A percentile compares a stretch with the other conserved stretches of the same genome.
Evolutionary conservation across 2,888 invertebrate genomes (phyloP).

Genomic region (Agonum fuliginosum): DNA sequence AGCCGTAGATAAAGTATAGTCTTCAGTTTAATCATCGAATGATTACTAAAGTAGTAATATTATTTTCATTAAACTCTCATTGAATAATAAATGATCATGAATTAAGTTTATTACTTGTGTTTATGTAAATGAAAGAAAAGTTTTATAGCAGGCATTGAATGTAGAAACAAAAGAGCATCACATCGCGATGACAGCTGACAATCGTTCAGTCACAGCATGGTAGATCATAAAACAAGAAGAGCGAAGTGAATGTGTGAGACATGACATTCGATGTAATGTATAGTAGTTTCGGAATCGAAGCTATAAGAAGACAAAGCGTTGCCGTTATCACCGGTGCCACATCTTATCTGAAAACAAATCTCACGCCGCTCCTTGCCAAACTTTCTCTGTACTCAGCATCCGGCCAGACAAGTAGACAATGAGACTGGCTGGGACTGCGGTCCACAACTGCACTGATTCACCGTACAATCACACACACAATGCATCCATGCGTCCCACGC

Average conservation of each 20-base stretch:
- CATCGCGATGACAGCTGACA: no score
- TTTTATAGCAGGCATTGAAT: no score
- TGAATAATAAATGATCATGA: no score
- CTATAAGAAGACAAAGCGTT: constrained; percentile 38
- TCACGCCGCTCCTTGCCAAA: constrained; percentile 70
- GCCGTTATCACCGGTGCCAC: constrained; percentile 68
- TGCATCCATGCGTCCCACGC: constrained; percentile 68
- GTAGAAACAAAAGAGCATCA: no score
- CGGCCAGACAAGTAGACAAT: constrained; percentile 51
- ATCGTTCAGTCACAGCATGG: no score
- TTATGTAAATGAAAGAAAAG: no score
- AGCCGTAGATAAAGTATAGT: no score
- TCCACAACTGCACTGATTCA: constrained; percentile 63
- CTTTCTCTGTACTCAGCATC: constrained; percentile 68
- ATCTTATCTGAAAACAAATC: constrained; percentile 68
- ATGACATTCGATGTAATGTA: not conserved
- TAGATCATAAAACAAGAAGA: no score
- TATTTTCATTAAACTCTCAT: no score
- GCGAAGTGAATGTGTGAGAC: constrained; percentile 4
- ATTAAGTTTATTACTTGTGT: no score
- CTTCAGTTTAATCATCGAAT: no score
- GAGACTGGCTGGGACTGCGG: not conserved
- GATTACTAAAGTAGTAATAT: no score
- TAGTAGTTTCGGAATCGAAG: constrained; percentile 5
- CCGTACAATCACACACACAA: constrained; percentile 69